These are phyloP conservation scores for Aphelocoma californica DNA, from an alignment of 2,797 vertebrate genomes.

Conservation along the genomic window DNA sequence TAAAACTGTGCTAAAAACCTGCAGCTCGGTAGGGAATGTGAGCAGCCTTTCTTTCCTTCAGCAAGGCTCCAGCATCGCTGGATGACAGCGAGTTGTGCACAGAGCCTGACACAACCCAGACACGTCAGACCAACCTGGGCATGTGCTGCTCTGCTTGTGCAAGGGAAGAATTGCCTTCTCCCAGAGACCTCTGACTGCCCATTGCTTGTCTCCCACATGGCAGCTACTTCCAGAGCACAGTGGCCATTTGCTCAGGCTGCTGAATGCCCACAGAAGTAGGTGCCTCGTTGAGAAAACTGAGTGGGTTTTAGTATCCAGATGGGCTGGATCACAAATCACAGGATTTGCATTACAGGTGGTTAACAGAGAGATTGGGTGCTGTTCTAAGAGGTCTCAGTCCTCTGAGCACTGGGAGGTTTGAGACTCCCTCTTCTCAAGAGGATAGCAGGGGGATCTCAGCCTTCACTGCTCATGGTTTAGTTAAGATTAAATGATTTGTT, in stretches of 20 bases:
- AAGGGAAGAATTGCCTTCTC: background rate
- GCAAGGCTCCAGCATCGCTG: too few relatives aligned
- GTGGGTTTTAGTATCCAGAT: background rate
- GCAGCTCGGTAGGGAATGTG: background rate
- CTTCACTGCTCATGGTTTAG: background rate
- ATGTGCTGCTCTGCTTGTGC: background rate
- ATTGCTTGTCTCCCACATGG: background rate
- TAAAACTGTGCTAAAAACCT: background rate
- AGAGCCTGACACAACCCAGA: background rate
- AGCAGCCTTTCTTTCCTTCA: background rate
- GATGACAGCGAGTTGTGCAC: accelerated
- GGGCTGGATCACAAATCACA: background rate
- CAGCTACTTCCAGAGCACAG: background rate
- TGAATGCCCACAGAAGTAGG: background rate
- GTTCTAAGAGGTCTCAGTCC: background rate
- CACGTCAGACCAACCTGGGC: background rate
- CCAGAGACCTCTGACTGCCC: background rate
- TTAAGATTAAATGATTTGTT: slow-evolving; percentile 2
- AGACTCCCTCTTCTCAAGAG: background rate
- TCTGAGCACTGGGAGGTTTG: background rate
- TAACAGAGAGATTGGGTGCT: background rate
- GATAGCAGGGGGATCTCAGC: background rate
- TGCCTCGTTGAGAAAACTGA: background rate
- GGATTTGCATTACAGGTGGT: background rate
- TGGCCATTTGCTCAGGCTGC: background rate